A percentile compares a stretch with the other conserved stretches of the same genome.
These are phyloP conservation scores for Drepanosiphum platanoidis DNA, from an alignment of 2,888 invertebrate genomes.

Conservation along the genomic window DNA sequence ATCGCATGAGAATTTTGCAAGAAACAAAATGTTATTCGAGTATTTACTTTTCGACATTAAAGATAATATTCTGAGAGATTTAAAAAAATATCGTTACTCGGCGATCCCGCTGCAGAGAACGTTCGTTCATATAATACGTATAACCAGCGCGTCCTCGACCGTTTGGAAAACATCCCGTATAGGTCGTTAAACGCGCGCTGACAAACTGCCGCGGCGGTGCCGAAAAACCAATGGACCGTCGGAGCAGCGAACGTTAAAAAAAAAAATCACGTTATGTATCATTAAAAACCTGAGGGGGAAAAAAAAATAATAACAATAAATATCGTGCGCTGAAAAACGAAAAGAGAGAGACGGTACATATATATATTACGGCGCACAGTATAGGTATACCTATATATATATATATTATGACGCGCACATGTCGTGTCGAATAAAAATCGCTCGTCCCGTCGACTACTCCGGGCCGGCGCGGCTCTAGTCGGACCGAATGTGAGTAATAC, in stretches of 20 bases:
- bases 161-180: too few relatives aligned
- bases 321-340: neutral
- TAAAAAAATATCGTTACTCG: too few relatives aligned
- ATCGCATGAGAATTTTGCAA: too few relatives aligned
- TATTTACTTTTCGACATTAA: too few relatives aligned
- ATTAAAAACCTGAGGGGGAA: neutral
- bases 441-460: neutral
- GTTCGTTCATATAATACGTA: too few relatives aligned
- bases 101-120: too few relatives aligned
- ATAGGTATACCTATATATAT: too few relatives aligned
- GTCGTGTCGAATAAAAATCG: conserved; percentile 21
- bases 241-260: neutral
- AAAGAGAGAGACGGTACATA: neutral
- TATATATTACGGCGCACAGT: neutral
- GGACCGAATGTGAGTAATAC: too few relatives aligned
- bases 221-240: neutral
- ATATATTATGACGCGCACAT: neutral
- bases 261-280: conserved; percentile 5
- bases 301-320: neutral
- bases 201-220: neutral
- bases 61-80: too few relatives aligned
- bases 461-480: neutral
- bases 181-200: neutral
- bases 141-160: too few relatives aligned
- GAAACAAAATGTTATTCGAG: too few relatives aligned